These are phyloP conservation scores for Tenualosa thibaudeaui DNA, from an alignment of 2,797 vertebrate genomes.

Conservation along the genomic window DNA sequence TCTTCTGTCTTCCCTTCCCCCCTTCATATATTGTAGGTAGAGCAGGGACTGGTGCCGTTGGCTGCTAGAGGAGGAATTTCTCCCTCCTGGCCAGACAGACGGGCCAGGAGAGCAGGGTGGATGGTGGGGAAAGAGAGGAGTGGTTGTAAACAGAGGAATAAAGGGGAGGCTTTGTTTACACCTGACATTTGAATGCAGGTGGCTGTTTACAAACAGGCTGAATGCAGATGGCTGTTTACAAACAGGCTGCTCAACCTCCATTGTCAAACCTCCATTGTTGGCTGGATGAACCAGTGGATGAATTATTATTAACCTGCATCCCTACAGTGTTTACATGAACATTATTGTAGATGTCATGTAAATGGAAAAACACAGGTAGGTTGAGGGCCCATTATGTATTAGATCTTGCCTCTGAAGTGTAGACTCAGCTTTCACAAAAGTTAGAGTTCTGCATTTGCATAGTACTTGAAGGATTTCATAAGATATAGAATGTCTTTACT, in stretches of 20 bases:
- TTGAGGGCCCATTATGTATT: neutral
- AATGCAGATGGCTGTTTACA: neutral
- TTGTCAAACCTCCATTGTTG: neutral
- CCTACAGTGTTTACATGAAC: neutral
- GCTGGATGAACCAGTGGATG: neutral
- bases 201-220: slow-evolving; percentile 7
- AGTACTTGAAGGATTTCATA: neutral
- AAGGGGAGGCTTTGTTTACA: slow-evolving; percentile 46
- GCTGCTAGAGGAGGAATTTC: neutral
- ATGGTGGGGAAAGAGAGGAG: slow-evolving; percentile 22
- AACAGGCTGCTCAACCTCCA: neutral
- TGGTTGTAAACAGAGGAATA: slow-evolving; percentile 33
- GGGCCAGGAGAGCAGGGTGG: neutral
- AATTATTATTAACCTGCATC: neutral
- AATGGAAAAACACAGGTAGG: neutral
- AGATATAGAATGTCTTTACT: too few species aligned
- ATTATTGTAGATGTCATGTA: neutral
- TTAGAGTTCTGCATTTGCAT: neutral
- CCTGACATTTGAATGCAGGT: slow-evolving; percentile 68
- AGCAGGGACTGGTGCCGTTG: neutral
- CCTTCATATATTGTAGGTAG: neutral
- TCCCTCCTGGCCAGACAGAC: neutral
- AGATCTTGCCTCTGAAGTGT: neutral
- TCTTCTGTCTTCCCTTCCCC: slow-evolving; percentile 2
- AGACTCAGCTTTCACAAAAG: neutral